A percentile compares a stretch with the other conserved stretches of the same genome.
phyloP scores from a whole-genome alignment of 2,797 vertebrate genomes.

The Epinephelus coioides region DNA sequence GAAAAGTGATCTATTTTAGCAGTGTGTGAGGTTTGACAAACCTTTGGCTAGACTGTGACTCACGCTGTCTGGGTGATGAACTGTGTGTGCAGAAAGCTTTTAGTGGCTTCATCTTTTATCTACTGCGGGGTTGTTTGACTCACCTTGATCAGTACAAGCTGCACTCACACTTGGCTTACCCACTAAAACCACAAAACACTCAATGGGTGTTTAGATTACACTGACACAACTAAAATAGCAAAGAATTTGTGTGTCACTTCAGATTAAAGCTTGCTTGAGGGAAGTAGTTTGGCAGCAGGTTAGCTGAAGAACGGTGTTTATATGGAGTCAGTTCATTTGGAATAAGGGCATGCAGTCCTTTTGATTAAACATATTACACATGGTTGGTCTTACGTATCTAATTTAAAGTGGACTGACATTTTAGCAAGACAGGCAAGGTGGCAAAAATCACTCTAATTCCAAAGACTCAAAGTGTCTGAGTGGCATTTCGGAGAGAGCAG shows the following conservation, averaged over 20 bases:
- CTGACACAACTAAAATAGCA: slow-evolving; percentile 7
- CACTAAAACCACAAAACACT: slow-evolving; percentile 20
- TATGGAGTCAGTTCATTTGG: neutral
- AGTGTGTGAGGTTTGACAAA: slow-evolving; percentile 56
- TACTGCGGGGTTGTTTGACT: slow-evolving; percentile 34
- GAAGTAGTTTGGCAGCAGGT: slow-evolving; percentile 7
- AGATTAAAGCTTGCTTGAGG: slow-evolving; percentile 15
- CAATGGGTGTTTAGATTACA: slow-evolving; percentile 16
- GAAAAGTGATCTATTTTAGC: slow-evolving; percentile 56
- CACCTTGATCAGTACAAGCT: slow-evolving; percentile 53
- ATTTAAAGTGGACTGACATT: slow-evolving; percentile 31
- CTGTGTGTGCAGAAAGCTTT: slow-evolving; percentile 62
- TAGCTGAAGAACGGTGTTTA: neutral
- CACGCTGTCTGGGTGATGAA: slow-evolving; percentile 54
- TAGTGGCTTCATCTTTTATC: slow-evolving; percentile 65
- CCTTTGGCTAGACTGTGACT: slow-evolving; percentile 55
- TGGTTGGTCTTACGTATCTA: neutral
- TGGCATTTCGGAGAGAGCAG: slow-evolving; percentile 30
- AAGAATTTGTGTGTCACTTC: neutral
- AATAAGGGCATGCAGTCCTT: neutral
- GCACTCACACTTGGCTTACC: slow-evolving; percentile 27
- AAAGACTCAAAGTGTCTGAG: slow-evolving; percentile 19
- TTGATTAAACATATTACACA: slow-evolving; percentile 9
- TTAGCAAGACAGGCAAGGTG: slow-evolving; percentile 11
- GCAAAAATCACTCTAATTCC: neutral